These are phyloP conservation scores for Marisa cornuarietis DNA, from an alignment of 1,140 invertebrate genomes.

Conservation along the genomic window DNA sequence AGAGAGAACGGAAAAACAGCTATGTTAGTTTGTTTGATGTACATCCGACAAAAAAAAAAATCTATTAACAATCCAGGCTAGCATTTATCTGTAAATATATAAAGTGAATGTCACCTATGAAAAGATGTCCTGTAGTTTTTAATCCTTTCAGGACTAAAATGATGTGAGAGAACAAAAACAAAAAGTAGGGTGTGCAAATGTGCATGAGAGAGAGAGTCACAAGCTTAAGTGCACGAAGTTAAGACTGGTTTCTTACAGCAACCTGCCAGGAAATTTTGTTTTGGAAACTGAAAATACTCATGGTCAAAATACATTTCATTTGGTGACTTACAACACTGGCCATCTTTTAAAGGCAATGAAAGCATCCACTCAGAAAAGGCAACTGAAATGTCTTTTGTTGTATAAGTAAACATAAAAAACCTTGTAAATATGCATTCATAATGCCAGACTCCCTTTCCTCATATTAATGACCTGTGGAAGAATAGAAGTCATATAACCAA, in stretches of 20 bases:
- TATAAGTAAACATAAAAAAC: neutral
- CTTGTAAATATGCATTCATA: neutral
- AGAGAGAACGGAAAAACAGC: too few species aligned
- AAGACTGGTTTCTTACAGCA: neutral
- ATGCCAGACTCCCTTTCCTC: neutral
- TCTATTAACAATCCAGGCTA: too few species aligned
- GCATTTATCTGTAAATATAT: too few species aligned
- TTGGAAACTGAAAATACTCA: constrained; percentile 22
- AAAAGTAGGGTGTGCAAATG: neutral
- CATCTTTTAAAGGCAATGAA: neutral
- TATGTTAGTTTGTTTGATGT: too few species aligned
- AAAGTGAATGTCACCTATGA: too few species aligned
- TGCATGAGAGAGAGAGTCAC: neutral
- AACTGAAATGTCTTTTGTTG: too few species aligned
- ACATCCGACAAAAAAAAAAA: too few species aligned
- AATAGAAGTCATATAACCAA: neutral
- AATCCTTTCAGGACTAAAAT: neutral
- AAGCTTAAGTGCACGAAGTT: too few species aligned
- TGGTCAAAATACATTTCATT: constrained; percentile 3
- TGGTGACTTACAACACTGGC: constrained; percentile 10
- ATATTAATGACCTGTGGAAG: neutral
- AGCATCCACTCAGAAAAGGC: too few species aligned
- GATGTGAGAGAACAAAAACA: neutral
- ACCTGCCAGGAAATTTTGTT: too few species aligned
- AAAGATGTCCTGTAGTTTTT: neutral